Evolutionary conservation across 2,888 invertebrate species (phyloP), one percentile per base, ranked within the genome.

Genomic region (Microchrysa polita): DNA sequence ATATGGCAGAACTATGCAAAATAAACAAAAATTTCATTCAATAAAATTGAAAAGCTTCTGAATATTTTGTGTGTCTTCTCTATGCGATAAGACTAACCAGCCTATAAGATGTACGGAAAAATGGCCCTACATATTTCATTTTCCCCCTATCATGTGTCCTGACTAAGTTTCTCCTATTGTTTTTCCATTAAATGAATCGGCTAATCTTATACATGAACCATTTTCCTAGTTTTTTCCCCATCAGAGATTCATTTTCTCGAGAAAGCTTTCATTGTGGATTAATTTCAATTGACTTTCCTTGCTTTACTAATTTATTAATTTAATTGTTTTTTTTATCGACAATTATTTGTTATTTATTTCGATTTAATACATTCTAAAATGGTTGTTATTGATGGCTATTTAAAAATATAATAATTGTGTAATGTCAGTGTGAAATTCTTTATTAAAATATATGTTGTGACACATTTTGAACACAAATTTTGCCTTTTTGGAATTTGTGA

Each of bases 401-500:
- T 12, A 12, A 48, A 20, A 65, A 44, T n/a, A n/a, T 63, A 9
- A 16, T 42, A 67, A 55, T 18, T 34, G 18, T 69, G 55, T 55
- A n/a, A n/a, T 59, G 23, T 59, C 14, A 9, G 27, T 59, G 59
- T 59, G 22, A 7, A 34, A 27, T 59, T 20, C 9, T 59, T 48
- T 18, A 40, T 5, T 34, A 7, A n/a, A 34, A 2, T 34, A 34
- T 53, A 42, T 67, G 52, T 53, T 61, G 61, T 61, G 61, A 18
- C 40, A 40, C 61, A 60, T 42, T 7, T 7, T 34, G 7, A 57
- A 65, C 48, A 65, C 18, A 22, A 65, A 44, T 7, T 34, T 34
- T 44, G 48, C 48, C 16, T 22, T 65, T 44, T 65, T 65, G 65
- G 18, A 42, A 34, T 63, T 65, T 52, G 67, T 67, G 48, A 34